Percentiles rank a stretch among this genome's conserved stretches.
Conservation (phyloP, 1,140 invertebrate genomes). For the Lepidurus apus region DNA sequence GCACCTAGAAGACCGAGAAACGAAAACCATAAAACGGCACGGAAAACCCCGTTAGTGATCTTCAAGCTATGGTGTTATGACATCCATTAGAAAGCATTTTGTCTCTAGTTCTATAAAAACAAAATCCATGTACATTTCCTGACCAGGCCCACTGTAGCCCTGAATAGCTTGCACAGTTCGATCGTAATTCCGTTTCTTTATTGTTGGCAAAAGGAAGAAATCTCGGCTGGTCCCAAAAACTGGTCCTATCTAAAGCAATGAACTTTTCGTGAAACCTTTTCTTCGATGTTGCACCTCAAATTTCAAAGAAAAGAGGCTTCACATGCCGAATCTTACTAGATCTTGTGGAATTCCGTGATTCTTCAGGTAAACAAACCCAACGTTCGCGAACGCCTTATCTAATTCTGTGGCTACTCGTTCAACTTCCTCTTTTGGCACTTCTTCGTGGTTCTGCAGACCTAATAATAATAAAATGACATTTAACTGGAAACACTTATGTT, state of each 20-base stretch:
- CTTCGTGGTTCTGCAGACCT: background rate
- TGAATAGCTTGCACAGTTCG: slow-evolving; percentile 1
- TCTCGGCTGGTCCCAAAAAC: too few relatives aligned
- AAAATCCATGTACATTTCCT: slow-evolving; percentile 23
- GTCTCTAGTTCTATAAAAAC: too few relatives aligned
- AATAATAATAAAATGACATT: background rate
- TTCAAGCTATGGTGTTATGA: too few relatives aligned
- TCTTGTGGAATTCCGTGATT: slow-evolving; percentile 36
- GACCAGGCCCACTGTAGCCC: slow-evolving; percentile 29
- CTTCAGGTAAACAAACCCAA: slow-evolving; percentile 36
- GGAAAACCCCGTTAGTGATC: background rate
- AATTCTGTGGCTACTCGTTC: slow-evolving; percentile 33
- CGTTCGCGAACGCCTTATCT: slow-evolving; percentile 27
- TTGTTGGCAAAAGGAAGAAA: too few relatives aligned
- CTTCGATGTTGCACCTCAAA: too few relatives aligned
- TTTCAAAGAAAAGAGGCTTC: too few relatives aligned
- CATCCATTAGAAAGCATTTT: too few relatives aligned
- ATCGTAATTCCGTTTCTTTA: too few relatives aligned
- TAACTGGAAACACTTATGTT: background rate
- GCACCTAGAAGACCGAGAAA: slow-evolving; percentile 50
- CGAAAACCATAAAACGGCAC: background rate
- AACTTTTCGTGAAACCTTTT: too few relatives aligned
- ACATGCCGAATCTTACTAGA: background rate
- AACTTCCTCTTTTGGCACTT: background rate
- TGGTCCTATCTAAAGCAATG: too few relatives aligned